A percentile compares a stretch with the other conserved stretches of the same genome.
Evolutionary conservation across 2,888 invertebrate genomes (phyloP).

Genomic region (Amphipyra tragopoginis): DNA sequence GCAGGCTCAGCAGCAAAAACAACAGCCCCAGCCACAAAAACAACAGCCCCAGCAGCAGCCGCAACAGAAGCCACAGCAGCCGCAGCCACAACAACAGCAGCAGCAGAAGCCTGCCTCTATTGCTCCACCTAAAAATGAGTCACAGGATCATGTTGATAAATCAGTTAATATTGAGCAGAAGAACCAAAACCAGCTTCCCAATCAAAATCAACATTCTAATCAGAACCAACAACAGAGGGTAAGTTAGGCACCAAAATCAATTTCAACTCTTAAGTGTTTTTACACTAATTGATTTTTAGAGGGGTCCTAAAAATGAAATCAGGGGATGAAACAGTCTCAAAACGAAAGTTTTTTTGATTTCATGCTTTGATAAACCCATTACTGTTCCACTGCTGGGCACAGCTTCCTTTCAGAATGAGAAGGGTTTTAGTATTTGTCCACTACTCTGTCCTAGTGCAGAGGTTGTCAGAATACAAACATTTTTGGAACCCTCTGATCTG

Average conservation of each 20-base stretch:
- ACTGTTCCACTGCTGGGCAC: too few species aligned
- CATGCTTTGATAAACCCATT: too few species aligned
- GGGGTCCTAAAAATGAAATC: too few species aligned
- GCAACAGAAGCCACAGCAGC: conserved; percentile 58
- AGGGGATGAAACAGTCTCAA: too few species aligned
- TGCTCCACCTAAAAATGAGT: conserved; percentile 62
- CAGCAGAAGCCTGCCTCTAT: conserved; percentile 64
- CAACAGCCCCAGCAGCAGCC: conserved; percentile 58
- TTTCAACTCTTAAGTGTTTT: too few species aligned
- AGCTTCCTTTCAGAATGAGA: too few species aligned
- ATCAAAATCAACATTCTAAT: conserved; percentile 38
- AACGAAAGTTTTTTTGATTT: too few species aligned
- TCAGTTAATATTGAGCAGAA: conserved; percentile 69
- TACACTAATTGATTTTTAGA: too few species aligned
- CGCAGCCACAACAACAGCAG: conserved; percentile 62
- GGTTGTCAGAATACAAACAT: too few species aligned
- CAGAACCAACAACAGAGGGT: conserved; percentile 60
- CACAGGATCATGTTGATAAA: conserved; percentile 78
- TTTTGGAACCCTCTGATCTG: too few species aligned
- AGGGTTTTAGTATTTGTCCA: too few species aligned
- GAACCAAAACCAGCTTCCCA: conserved; percentile 62
- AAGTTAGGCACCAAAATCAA: conserved; percentile 15
- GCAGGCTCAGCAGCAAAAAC: conserved; percentile 52
- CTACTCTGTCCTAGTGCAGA: too few species aligned
- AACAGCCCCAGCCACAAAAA: conserved; percentile 47